These are phyloP conservation scores for Tridacna crocea DNA, from an alignment of 2,888 invertebrate genomes.

Conservation along the genomic window DNA sequence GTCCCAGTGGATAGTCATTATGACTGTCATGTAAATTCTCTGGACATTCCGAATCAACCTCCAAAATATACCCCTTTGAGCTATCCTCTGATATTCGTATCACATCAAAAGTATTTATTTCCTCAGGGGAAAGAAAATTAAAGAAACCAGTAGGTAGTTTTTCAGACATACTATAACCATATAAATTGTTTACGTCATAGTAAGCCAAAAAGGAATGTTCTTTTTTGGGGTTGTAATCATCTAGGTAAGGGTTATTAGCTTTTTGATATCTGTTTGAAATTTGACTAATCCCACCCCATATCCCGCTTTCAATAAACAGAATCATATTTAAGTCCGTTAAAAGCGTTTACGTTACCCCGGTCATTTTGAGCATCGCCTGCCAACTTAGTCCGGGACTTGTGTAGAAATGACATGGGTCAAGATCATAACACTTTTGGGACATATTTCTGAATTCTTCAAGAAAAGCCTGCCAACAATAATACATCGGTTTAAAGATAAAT, in stretches of 20 bases:
- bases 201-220: no score
- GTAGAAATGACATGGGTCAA: constrained; percentile 74
- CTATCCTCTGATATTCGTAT: no score
- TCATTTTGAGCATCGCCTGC: constrained; percentile 48
- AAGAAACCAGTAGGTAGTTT: no score
- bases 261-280: constrained; percentile 33
- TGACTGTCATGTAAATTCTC: no score
- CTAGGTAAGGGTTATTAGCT: constrained; percentile 56
- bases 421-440: constrained; percentile 58
- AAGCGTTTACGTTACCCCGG: constrained; percentile 33
- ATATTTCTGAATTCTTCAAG: constrained; percentile 42
- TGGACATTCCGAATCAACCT: no score
- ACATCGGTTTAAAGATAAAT: constrained; percentile 53
- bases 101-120: no score
- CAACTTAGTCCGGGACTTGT: constrained; percentile 73
- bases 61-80: no score
- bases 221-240: no score
- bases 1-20: no score
- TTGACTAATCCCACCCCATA: constrained; percentile 45
- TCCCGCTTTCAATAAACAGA: constrained; percentile 54
- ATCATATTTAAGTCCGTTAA: constrained; percentile 46
- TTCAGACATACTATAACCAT: no score
- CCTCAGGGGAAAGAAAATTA: no score
- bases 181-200: no score
- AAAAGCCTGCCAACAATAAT: constrained; percentile 41